These are phyloP conservation scores for Eupithecia pulchellata DNA, from an alignment of 2,888 invertebrate species.

Conservation along the genomic window DNA sequence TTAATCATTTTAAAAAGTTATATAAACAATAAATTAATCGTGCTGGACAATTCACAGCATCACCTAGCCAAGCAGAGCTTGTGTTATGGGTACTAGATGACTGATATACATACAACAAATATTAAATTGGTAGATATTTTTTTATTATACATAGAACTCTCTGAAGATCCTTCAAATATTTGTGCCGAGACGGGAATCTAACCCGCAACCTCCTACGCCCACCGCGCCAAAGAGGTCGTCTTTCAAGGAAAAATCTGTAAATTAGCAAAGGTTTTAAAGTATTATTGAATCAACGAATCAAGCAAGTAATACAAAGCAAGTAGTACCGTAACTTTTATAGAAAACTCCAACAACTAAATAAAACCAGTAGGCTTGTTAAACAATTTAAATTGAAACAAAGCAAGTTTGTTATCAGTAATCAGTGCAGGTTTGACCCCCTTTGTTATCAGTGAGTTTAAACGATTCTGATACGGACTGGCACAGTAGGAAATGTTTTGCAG, in stretches of 20 bases:
- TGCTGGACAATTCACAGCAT: too few species aligned
- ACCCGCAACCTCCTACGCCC: too few species aligned
- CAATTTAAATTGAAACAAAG: constrained; percentile 25
- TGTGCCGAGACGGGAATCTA: too few species aligned
- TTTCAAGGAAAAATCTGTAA: background rate
- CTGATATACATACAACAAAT: too few species aligned
- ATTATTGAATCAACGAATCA: background rate
- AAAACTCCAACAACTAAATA: background rate
- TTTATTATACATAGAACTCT: too few species aligned
- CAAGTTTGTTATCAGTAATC: constrained; percentile 22
- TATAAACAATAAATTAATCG: too few species aligned
- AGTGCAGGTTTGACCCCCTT: constrained; percentile 25
- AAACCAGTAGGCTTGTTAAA: constrained; percentile 16
- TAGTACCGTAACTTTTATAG: background rate
- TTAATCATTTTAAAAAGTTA: too few species aligned
- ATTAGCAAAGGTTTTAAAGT: background rate
- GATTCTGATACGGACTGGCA: constrained; percentile 21
- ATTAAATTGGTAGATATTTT: too few species aligned
- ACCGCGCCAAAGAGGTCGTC: too few species aligned
- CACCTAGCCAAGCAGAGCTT: too few species aligned
- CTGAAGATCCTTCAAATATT: too few species aligned
- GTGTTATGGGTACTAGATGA: too few species aligned
- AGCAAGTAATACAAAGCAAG: background rate
- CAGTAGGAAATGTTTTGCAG: constrained; percentile 1
- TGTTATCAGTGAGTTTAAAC: constrained; percentile 32